Base-by-base conservation (phyloP, 2,113 vertebrate genomes). In the Nyctibius bracteatus region DNA sequence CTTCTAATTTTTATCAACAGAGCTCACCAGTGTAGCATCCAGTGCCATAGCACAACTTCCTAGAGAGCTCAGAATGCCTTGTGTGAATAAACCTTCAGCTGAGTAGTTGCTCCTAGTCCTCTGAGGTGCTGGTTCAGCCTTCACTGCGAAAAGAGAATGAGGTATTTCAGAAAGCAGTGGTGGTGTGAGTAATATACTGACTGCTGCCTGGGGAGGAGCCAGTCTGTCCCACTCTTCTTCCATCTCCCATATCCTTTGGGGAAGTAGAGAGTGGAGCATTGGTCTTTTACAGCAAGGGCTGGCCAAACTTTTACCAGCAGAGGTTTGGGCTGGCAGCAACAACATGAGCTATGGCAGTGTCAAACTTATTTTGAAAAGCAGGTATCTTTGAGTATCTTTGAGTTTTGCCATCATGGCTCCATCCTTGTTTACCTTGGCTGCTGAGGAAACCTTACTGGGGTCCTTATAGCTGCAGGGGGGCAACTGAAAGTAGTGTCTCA, bases 331-430 rank as follows among this genome's bases (percentile, higher is more conserved):
- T 81, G 61, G 52, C 35, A 79, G 61, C 61, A 71, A 3, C 54
- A 61, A 13, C 31, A 24, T 0, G 0, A 80, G 39, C 44, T 80
- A 0, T 0, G 3, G 35, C 1, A 1, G 9, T 57, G 62, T 63
- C 44, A 83, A 13, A 80, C 49, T 35, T 33, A 6, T 2, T 72
- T 68, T 5, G 12, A 39, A 84, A 86, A 80, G 63, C 44, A 75
- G 47, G 7, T n/a, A 12, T 57, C 33, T 91, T 62, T 58, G 62
- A 52, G 30, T 44, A 6, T 62, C 58, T 67, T 14, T 35, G 30
- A 79, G 30, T 92, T 80, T 63, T 82, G 52, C 35, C 18, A 16
- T 43, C 14, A 2, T 63, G 52, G 27, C n/a, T 88, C 35, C n/a
- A n/a, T 62, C 59, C 20, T 73, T 67, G 57, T 81, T 79, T 52